Base-by-base conservation (phyloP, 2,113 vertebrate species). In the Phyllopteryx taeniolatus region DNA sequence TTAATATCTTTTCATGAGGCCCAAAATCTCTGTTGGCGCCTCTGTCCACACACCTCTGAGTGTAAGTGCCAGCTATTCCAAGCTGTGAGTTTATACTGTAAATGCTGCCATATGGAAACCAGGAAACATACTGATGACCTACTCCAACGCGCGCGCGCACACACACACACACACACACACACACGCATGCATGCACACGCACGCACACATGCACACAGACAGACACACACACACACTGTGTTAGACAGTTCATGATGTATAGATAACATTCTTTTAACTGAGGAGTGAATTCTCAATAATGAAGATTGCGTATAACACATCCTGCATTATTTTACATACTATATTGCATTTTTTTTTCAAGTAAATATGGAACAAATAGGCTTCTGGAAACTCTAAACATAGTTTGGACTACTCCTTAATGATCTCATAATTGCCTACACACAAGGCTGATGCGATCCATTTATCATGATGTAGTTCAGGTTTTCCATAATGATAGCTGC, bases 381-480 rank as follows among this genome's bases (percentile, higher is more conserved):
- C 20, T 54, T 72, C 72, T 81, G 70, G 72, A 79, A 84, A 79
- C 60, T 60, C 39, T 63, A 71, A 72, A 73, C 76, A 78, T 78
- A 65, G 73, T 59, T 86, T 81, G 76, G 74, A 83, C 74, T 79
- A 68, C 68, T 68, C 83, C 81, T 83, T 82, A 85, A 89, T 83
- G 84, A 86, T 73, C 56, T 51, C 67, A 70, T 85, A 75, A 87
- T 85, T 79, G 73, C 71, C 67, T 70, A 69, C 74, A 72, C 70
- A 72, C 73, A 65, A 39, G 69, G 78, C 69, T 83, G 74, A 85
- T 85, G 82, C 79, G 72, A 71, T 81, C 69, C 87, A 87, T 89
- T 69, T 82, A 87, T 89, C 80, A 82, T 69, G 39, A 31, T 20
- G 20, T 39, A 73, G 67, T 76, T 67, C 35, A 65, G 71, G 35